Percentiles rank a stretch among this genome's conserved stretches.
These are phyloP conservation scores for Synanthedon myopaeformis DNA, from an alignment of 2,888 invertebrate species.

Conservation along the genomic window DNA sequence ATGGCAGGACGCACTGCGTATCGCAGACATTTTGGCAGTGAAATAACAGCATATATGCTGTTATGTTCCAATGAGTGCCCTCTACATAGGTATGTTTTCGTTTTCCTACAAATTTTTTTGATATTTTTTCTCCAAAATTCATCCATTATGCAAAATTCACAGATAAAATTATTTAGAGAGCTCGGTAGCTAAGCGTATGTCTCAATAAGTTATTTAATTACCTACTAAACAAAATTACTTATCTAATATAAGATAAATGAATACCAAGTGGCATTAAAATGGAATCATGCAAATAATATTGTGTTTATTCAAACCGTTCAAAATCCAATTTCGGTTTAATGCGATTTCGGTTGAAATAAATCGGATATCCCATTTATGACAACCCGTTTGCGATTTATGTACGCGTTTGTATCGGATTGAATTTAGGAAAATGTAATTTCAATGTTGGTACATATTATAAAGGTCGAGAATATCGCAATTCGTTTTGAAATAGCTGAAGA, in stretches of 20 bases:
- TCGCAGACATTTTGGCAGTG: too few species aligned
- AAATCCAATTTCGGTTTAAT: conserved; percentile 59
- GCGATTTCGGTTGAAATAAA: conserved; percentile 48
- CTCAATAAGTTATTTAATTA: too few species aligned
- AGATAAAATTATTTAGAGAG: too few species aligned
- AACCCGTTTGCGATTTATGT: conserved; percentile 37
- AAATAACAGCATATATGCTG: too few species aligned
- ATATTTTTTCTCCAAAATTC: too few species aligned
- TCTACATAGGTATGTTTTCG: too few species aligned
- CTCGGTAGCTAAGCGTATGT: too few species aligned
- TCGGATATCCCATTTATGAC: conserved; percentile 46
- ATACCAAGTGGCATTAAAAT: not conserved
- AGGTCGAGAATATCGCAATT: conserved; percentile 1
- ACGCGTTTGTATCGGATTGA: conserved; percentile 36
- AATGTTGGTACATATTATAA: not conserved
- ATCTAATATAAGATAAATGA: not conserved
- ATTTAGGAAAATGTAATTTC: conserved; percentile 20
- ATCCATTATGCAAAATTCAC: too few species aligned
- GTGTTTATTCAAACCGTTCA: conserved; percentile 39
- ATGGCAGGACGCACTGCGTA: too few species aligned
- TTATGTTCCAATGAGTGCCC: too few species aligned
- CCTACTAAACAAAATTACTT: not conserved
- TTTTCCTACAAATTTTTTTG: too few species aligned
- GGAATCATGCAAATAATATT: conserved; percentile 8
- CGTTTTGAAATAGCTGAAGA: not conserved